Percentiles rank a stretch among this genome's conserved stretches.
These are phyloP conservation scores for Sander vitreus DNA, from an alignment of 2,113 vertebrate genomes.

Conservation along the genomic window DNA sequence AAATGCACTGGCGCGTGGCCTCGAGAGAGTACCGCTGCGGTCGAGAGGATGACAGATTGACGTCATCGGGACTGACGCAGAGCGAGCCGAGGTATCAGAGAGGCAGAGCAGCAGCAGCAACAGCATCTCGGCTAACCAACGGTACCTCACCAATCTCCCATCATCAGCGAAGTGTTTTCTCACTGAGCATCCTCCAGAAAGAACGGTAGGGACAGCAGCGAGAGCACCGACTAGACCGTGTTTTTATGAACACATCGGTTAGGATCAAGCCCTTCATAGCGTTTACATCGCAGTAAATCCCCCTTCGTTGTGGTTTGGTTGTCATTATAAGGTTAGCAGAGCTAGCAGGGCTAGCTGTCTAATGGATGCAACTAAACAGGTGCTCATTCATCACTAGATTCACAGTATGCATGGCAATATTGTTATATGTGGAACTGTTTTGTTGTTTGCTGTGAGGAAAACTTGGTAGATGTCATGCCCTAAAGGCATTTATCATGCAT, in stretches of 20 bases:
- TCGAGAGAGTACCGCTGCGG: slow-evolving; percentile 61
- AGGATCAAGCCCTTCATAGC: neutral
- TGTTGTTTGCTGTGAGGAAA: neutral
- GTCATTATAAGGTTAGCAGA: slow-evolving; percentile 61
- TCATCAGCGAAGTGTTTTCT: slow-evolving; percentile 53
- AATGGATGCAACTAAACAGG: slow-evolving; percentile 47
- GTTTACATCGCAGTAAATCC: slow-evolving; percentile 21
- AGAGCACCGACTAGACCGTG: neutral
- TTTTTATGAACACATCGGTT: neutral
- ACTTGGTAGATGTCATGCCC: neutral
- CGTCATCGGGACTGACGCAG: slow-evolving; percentile 84
- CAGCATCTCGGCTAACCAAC: slow-evolving; percentile 63
- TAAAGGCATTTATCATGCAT: slow-evolving; percentile 37
- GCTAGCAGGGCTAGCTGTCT: slow-evolving; percentile 68
- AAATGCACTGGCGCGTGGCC: slow-evolving; percentile 27
- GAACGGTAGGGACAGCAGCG: slow-evolving; percentile 79
- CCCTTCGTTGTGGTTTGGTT: slow-evolving; percentile 55
- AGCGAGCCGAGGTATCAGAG: slow-evolving; percentile 47
- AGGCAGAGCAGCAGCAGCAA: slow-evolving; percentile 56
- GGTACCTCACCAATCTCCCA: slow-evolving; percentile 40
- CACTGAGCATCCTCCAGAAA: slow-evolving; percentile 73
- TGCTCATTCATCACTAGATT: slow-evolving; percentile 43
- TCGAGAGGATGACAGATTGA: slow-evolving; percentile 73
- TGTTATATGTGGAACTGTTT: neutral
- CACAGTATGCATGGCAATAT: neutral